phyloP scores from a whole-genome alignment of 2,113 vertebrate genomes.

The Theristicus caerulescens region DNA sequence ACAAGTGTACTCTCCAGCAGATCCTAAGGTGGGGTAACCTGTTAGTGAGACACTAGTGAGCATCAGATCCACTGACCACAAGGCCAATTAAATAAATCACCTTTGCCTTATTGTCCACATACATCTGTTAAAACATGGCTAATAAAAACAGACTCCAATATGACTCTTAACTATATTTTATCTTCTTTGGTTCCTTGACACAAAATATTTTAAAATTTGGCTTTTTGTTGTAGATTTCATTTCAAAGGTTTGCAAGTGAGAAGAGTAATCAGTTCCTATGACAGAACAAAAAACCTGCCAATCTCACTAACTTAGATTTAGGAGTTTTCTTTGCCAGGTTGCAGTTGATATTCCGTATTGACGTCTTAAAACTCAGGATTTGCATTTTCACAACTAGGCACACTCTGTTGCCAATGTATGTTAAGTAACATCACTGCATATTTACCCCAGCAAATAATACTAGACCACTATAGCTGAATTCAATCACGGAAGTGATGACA shows the following conservation, averaged over 20 bases:
- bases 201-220: not conserved
- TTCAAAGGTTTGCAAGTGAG: not conserved
- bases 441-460: not conserved
- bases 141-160: not conserved
- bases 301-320: not conserved
- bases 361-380: not conserved
- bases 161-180: not conserved
- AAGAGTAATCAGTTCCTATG: not conserved
- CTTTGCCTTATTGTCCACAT: not conserved
- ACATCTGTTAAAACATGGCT: not conserved
- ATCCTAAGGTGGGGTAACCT: not conserved
- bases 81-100: not conserved
- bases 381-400: not conserved
- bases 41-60: not conserved
- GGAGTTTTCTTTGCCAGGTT: not conserved
- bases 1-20: not conserved
- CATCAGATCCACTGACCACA: not conserved
- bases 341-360: not conserved
- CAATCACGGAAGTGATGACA: not conserved
- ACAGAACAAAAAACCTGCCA: not conserved
- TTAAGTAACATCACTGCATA: not conserved
- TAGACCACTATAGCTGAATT: not conserved
- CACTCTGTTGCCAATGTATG: not conserved
- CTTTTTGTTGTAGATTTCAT: not conserved
- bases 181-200: not conserved